Base-by-base conservation (phyloP, 2,797 vertebrate species). In the Girardinus metallicus region DNA sequence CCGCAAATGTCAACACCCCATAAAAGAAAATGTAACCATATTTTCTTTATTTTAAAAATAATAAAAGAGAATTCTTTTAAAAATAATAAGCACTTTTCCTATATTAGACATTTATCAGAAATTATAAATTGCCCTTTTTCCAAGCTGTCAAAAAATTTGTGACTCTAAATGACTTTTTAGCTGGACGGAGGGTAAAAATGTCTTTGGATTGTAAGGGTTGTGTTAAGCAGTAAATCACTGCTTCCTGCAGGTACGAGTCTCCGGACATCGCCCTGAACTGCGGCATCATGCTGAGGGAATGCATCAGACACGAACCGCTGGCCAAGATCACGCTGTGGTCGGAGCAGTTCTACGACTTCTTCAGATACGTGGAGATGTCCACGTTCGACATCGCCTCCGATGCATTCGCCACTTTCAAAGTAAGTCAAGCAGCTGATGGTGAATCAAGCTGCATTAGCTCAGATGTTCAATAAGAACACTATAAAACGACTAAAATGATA, bases 361-460 rank as follows among this genome's bases (percentile, higher is more conserved):
- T 99, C 96, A 96, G 97, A 98, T 99, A 99, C 0, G 98, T 99
- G 80, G 98, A 99, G 93, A 99, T 99, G 98, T 99, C 98, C 80
- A 99, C 98, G 0, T 99, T 99, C 74, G 98, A 99, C 93, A 99
- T 99, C 0, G 98, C 98, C 91, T 99, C 98, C 0, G 98, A 99
- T 73, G 98, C 98, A 1, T 99, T 99, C 86, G 97, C 98, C 92
- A 99, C 98, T 9, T 99, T 99, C 93, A 99, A 99, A 97, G 98
- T 99, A 95, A 96, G 82, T n/a, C 31, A 11, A 29, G 66, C 31
- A 36, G 31, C 34, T 72, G 18, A 41, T 68, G 11, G 49, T 11
- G 11, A 41, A 29, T 70, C 66, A 9, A 18, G 62, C 18, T 8
- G 62, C 34, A 4, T 36, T 7, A 36, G 62, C 16, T 64, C 62